Conservation (phyloP, 1,140 invertebrate species). For the Plectrocnemia conspersa region DNA sequence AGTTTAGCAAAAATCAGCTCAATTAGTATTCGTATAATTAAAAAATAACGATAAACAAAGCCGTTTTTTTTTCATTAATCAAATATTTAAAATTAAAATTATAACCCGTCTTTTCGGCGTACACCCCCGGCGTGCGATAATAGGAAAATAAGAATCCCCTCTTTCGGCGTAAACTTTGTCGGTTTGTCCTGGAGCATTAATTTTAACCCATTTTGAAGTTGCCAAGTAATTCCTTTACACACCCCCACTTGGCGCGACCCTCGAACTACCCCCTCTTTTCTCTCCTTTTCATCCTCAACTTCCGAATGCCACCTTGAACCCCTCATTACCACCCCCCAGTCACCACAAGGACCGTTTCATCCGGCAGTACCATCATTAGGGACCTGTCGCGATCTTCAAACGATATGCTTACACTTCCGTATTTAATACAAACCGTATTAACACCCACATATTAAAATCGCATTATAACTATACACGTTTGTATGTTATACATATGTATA, state of each 20-base stretch:
- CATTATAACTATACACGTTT: too few relatives aligned
- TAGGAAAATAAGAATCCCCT: slow-evolving; percentile 36
- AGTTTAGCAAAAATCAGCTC: too few relatives aligned
- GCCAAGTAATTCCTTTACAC: slow-evolving; percentile 35
- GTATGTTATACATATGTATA: too few relatives aligned
- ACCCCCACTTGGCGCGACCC: slow-evolving; percentile 11
- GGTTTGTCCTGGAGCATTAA: slow-evolving; percentile 35
- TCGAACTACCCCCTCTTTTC: neutral
- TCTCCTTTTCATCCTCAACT: neutral
- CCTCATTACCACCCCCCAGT: neutral
- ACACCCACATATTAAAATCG: too few relatives aligned
- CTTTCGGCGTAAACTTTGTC: slow-evolving; percentile 29
- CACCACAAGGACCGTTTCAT: slow-evolving; percentile 18
- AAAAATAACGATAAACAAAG: too few relatives aligned
- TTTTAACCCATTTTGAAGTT: slow-evolving; percentile 37
- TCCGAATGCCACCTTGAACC: neutral
- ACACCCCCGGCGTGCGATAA: slow-evolving; percentile 30
- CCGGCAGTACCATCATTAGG: slow-evolving; percentile 25
- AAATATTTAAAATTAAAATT: neutral
- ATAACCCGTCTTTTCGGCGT: neutral
- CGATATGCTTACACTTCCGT: slow-evolving; percentile 19
- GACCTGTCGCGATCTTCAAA: slow-evolving; percentile 25
- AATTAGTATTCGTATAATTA: too few relatives aligned
- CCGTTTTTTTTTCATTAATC: neutral
- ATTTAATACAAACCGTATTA: slow-evolving; percentile 12